Evolutionary conservation across 30 jellyfish, hydroid and myxozoan genomes (phyloP), one percentile per base, ranked within the genome.

Genomic region (Rhopilema esculentum): DNA sequence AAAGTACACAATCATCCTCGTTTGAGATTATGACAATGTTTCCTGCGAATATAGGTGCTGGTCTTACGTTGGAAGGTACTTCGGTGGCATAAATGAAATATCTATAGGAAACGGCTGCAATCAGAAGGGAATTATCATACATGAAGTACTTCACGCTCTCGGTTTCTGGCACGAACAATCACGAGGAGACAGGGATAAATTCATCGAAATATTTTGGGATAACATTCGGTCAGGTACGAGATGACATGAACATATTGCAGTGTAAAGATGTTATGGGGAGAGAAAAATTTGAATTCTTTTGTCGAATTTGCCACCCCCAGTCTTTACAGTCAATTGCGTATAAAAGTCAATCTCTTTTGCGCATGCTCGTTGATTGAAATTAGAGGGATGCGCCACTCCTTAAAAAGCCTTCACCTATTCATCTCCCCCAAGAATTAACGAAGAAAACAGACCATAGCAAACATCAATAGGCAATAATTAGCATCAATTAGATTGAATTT

Each of bases 121-220:
- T 8, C 0, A 27, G 7, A 79, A 64, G 28, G 89, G 89, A 21
- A 79, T 66, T 68, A n/a, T 79, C 31, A 49, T 57, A 18, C 89
- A 79, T 29, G 89, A 79, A 53, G 67, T 62, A 30, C 23, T 79
- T 23, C 89, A 79, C 66, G 78, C 89, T 66, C 80, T 79, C 31
- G 89, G 89, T 0, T 79, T 79, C 67, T 63, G 80, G 79, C 89
- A 79, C 30, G 89, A 79, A 23, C 89, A 79, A 26, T 50, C 89
- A 18, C 51, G 89, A 17, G 26, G 69, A 6, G 89, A 79, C 33
- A 28, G 89, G 26, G 89, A 68, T 1, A 79, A 79, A 21, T 63
- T 0, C 33, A 62, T 79, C 33, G 89, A 61, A 79, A 79, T 79
- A 1, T 26, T 6, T 28, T 79, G 89, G 89, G 89, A 79, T 22